A percentile compares a stretch with the other conserved stretches of the same genome.
Conservation (phyloP, 2,113 vertebrate species). For the Rhinolophus ferrumequinum region DNA sequence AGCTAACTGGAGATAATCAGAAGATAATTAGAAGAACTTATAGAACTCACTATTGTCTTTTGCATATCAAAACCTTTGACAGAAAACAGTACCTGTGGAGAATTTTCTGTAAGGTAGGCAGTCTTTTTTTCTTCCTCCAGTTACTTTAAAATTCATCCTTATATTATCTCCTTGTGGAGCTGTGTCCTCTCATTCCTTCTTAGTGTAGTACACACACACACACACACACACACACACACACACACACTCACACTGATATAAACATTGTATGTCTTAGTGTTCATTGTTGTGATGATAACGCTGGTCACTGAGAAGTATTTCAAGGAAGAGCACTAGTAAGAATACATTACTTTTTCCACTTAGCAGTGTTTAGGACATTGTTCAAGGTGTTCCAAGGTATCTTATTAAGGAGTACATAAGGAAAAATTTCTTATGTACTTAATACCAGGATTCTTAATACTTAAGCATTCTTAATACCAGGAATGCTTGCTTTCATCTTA, state of each 20-base stretch:
- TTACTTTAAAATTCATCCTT: neutral
- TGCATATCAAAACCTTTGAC: neutral
- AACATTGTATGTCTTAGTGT: neutral
- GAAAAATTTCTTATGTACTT: neutral
- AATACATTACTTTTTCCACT: neutral
- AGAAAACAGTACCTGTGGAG: neutral
- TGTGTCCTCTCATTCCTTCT: neutral
- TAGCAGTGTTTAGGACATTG: neutral
- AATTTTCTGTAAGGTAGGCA: neutral
- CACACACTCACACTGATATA: neutral
- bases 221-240: neutral
- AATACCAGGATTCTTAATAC: too few species aligned
- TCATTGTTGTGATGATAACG: neutral
- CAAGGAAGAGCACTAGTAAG: neutral
- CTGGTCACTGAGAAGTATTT: neutral
- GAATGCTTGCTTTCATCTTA: neutral
- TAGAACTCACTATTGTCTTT: neutral
- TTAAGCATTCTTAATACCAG: too few species aligned
- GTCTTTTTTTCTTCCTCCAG: neutral
- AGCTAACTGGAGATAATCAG: neutral
- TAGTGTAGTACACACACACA: neutral
- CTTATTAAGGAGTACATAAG: neutral
- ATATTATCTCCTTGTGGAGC: neutral
- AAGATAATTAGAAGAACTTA: neutral
- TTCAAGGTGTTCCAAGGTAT: neutral